Percentiles rank a stretch among this genome's conserved stretches.
Conservation (phyloP, 1,140 invertebrate species). For the Drosophila sucinea region DNA sequence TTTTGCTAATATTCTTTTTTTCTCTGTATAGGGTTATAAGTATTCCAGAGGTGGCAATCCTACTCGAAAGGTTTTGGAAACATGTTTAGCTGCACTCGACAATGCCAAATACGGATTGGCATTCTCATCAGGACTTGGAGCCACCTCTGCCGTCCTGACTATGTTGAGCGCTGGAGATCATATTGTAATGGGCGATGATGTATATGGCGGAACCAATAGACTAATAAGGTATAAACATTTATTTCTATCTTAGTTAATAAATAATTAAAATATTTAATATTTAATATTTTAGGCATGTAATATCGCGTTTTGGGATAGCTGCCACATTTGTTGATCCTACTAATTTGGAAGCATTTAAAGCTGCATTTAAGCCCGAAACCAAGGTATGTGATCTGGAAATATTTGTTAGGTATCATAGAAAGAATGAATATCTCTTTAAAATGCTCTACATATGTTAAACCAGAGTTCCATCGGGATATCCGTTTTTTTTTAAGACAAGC, state of each 20-base stretch:
- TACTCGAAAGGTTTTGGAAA: slow-evolving; percentile 93
- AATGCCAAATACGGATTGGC: slow-evolving; percentile 93
- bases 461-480: no score
- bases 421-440: no score
- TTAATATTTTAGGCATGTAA: slow-evolving; percentile 85
- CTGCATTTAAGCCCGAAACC: slow-evolving; percentile 91
- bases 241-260: slow-evolving; percentile 1
- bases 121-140: slow-evolving; percentile 96
- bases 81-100: slow-evolving; percentile 95
- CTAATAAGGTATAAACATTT: slow-evolving; percentile 70
- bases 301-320: slow-evolving; percentile 88
- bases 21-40: slow-evolving; percentile 89
- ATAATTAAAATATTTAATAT: background rate
- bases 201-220: slow-evolving; percentile 96
- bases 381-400: slow-evolving; percentile 83
- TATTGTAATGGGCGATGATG: slow-evolving; percentile 94
- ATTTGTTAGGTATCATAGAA: no score
- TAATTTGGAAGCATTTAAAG: slow-evolving; percentile 87
- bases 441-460: no score
- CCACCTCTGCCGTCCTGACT: slow-evolving; percentile 89
- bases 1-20: background rate
- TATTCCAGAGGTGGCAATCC: slow-evolving; percentile 98
- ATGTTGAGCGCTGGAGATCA: slow-evolving; percentile 94
- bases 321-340: slow-evolving; percentile 93
- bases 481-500: no score